Evolutionary conservation across 1,140 invertebrate genomes (phyloP).

Genomic region (Hestina assimilis): DNA sequence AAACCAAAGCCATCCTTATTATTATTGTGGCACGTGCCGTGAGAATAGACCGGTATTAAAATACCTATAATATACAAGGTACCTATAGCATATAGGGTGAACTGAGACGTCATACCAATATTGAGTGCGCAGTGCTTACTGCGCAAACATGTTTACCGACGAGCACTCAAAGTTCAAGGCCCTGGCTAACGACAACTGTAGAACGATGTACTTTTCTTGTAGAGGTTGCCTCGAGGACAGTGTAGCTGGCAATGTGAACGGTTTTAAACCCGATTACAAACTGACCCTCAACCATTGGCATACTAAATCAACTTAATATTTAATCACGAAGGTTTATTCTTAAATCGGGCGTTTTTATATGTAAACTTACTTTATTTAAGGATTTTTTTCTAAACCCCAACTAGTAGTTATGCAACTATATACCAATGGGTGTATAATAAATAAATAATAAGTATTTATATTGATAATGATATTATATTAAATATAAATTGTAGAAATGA

Average conservation of each 20-base stretch:
- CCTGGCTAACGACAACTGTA: constrained; percentile 50
- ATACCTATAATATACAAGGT: constrained; percentile 16
- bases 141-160: constrained; percentile 74
- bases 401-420: too few relatives aligned
- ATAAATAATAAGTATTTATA: too few relatives aligned
- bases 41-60: constrained; percentile 25
- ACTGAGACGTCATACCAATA: constrained; percentile 56
- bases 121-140: constrained; percentile 64
- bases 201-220: constrained; percentile 59
- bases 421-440: too few relatives aligned
- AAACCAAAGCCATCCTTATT: constrained; percentile 14
- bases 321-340: too few relatives aligned
- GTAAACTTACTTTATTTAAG: too few relatives aligned
- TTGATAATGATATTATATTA: too few relatives aligned
- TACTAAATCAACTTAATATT: too few relatives aligned
- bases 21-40: constrained; percentile 20
- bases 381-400: too few relatives aligned
- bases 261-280: not conserved
- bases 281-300: constrained; percentile 16
- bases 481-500: too few relatives aligned
- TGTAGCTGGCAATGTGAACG: constrained; percentile 19
- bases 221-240: constrained; percentile 56
- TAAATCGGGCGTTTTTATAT: too few relatives aligned
- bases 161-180: constrained; percentile 72
- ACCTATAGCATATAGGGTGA: constrained; percentile 27